A percentile compares a stretch with the other conserved stretches of the same genome.
Conservation (phyloP, 2,113 vertebrate genomes). For the Polypterus bichir region DNA sequence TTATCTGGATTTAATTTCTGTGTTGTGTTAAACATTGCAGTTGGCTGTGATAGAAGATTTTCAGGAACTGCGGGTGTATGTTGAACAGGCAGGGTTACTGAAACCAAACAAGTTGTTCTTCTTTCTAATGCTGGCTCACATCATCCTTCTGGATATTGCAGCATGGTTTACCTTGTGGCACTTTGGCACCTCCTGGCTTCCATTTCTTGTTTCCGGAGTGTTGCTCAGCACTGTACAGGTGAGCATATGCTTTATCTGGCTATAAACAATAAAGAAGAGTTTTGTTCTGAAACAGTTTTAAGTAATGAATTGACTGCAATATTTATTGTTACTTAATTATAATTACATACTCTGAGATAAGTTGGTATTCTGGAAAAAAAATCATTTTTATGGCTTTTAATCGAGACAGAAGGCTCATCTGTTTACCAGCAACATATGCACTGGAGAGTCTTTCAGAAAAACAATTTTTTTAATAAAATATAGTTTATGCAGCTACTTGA, state of each 20-base stretch:
- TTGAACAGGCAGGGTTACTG: constrained; percentile 58
- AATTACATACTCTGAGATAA: no score
- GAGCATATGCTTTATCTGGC: not conserved
- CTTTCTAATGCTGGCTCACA: constrained; percentile 44
- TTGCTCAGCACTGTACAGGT: constrained; percentile 59
- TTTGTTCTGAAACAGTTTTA: not conserved
- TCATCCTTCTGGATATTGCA: constrained; percentile 47
- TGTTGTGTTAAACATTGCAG: constrained; percentile 26
- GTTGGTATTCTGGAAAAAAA: no score
- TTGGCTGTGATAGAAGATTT: constrained; percentile 51
- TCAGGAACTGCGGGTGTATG: constrained; percentile 39
- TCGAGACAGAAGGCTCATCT: no score
- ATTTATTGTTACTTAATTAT: no score
- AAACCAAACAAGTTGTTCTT: constrained; percentile 47
- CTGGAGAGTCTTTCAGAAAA: no score
- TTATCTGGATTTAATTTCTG: no score
- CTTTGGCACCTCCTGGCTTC: constrained; percentile 45
- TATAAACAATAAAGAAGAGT: not conserved
- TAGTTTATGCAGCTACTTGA: no score
- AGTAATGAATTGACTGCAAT: not conserved
- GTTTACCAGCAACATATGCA: no score
- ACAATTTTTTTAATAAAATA: no score
- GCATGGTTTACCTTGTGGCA: constrained; percentile 54
- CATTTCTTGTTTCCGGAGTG: constrained; percentile 43
- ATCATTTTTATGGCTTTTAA: no score